Conservation (phyloP, 2,113 vertebrate species). For the Mesembrinibis cayennensis region DNA sequence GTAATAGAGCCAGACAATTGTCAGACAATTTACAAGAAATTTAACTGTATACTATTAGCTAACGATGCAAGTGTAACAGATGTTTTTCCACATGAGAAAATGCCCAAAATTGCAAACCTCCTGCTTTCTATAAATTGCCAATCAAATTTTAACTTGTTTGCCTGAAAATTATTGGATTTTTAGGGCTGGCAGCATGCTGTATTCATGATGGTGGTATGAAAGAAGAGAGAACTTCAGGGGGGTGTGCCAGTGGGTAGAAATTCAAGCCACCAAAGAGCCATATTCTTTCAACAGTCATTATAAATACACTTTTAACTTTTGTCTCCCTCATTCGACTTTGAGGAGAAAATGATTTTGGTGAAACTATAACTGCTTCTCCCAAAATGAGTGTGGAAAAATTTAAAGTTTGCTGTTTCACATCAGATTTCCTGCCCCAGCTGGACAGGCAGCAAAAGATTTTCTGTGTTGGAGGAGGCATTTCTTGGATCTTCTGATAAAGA, state of each 20-base stretch:
- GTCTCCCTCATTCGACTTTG: background rate
- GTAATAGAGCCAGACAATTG: background rate
- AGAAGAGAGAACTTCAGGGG: background rate
- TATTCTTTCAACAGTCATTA: background rate
- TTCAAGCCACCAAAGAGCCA: background rate
- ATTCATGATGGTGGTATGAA: background rate
- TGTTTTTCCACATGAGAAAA: background rate
- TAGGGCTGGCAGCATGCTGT: background rate
- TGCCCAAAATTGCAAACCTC: background rate
- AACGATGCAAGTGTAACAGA: background rate
- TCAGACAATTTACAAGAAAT: background rate
- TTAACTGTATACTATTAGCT: background rate
- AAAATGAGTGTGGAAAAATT: background rate
- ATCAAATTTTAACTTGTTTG: background rate
- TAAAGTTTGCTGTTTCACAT: background rate
- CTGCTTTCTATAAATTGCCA: background rate
- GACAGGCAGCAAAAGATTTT: background rate
- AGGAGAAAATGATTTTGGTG: background rate
- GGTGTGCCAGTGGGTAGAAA: background rate
- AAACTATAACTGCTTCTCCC: background rate
- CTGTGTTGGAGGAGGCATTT: background rate
- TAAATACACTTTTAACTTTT: background rate
- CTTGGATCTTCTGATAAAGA: background rate
- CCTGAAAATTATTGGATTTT: background rate
- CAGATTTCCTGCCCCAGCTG: background rate